Conservation (phyloP, 2,888 invertebrate genomes). For the Cosmorhoe ocellata region DNA sequence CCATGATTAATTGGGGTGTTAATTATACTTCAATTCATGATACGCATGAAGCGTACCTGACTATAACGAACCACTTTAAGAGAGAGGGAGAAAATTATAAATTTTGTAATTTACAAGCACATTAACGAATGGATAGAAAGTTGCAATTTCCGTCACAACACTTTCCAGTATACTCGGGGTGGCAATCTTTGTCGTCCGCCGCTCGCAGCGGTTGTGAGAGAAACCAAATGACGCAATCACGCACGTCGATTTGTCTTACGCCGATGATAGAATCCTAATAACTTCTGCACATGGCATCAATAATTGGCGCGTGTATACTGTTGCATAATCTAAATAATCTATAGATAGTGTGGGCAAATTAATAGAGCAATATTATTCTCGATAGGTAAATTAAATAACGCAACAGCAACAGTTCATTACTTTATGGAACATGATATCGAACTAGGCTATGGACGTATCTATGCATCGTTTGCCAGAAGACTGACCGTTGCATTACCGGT, state of each 20-base stretch:
- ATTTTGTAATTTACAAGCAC: slow-evolving; percentile 16
- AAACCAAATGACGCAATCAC: slow-evolving; percentile 58
- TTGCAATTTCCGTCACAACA: slow-evolving; percentile 57
- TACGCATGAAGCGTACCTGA: too few species aligned
- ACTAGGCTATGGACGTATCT: slow-evolving; percentile 16
- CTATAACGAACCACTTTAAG: too few species aligned
- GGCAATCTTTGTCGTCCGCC: slow-evolving; percentile 17
- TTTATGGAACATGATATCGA: slow-evolving; percentile 24
- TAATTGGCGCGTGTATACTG: slow-evolving; percentile 26
- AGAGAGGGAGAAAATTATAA: slow-evolving; percentile 2
- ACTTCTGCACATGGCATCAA: slow-evolving; percentile 17
- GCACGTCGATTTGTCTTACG: slow-evolving; percentile 41
- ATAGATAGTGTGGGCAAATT: slow-evolving; percentile 11
- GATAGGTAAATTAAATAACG: slow-evolving; percentile 6
- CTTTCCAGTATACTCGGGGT: slow-evolving; percentile 53
- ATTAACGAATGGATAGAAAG: slow-evolving; percentile 59
- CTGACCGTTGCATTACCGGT: slow-evolving; percentile 18
- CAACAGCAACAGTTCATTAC: slow-evolving; percentile 10
- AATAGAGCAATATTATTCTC: slow-evolving; percentile 24
- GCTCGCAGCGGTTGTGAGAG: slow-evolving; percentile 35
- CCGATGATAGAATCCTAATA: slow-evolving; percentile 21
- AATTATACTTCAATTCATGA: too few species aligned
- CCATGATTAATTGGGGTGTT: too few species aligned
- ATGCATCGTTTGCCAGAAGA: slow-evolving; percentile 2
- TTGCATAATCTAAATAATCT: slow-evolving; percentile 13